A percentile compares a stretch with the other conserved stretches of the same genome.
phyloP scores from a whole-genome alignment of 2,888 invertebrate species.

The Noctuana brunneofusca region DNA sequence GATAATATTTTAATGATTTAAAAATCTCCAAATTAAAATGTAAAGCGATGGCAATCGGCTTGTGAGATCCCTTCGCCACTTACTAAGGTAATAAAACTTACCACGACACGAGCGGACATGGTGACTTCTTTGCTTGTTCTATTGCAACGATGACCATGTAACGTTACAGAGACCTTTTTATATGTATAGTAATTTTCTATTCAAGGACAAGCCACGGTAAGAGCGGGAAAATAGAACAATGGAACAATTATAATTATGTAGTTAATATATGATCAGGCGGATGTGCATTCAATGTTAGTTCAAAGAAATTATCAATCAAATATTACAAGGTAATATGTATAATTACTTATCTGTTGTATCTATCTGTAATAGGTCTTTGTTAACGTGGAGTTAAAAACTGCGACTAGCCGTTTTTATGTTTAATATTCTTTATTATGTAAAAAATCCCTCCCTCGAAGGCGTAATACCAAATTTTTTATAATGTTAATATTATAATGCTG shows the following conservation, averaged over 20 bases:
- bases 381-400: no score
- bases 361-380: no score
- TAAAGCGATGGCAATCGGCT: no score
- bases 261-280: constrained; percentile 7
- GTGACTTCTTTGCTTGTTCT: constrained; percentile 19
- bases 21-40: no score
- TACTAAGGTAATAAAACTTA: constrained; percentile 3
- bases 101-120: constrained; percentile 26
- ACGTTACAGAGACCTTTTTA: constrained; percentile 1
- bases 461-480: no score
- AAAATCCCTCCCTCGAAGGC: no score
- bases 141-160: constrained; percentile 6
- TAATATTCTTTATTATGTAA: no score
- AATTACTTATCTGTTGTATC: not conserved
- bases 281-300: constrained; percentile 20
- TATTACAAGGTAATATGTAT: not conserved
- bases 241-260: constrained; percentile 21
- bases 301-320: constrained; percentile 25
- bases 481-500: no score
- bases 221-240: constrained; percentile 37
- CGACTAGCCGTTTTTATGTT: no score
- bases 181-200: constrained; percentile 4
- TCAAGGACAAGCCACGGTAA: constrained; percentile 7
- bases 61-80: no score
- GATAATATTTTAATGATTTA: no score